phyloP scores from a whole-genome alignment of 2,113 vertebrate species.

The Corydoras sp. region DNA sequence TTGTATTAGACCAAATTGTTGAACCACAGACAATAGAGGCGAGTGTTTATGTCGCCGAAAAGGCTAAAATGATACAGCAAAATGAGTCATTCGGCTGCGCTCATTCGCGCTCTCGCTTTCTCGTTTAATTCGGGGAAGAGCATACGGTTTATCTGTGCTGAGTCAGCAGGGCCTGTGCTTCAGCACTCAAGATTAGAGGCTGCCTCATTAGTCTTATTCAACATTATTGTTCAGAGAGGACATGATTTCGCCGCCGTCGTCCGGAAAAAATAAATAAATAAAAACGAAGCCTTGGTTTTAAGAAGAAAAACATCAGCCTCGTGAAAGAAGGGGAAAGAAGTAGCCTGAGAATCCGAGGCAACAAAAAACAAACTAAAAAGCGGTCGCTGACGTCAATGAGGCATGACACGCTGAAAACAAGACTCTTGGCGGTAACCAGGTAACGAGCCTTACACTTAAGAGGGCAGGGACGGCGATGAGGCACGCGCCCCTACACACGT shows the following conservation, averaged over 20 bases:
- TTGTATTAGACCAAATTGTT: neutral
- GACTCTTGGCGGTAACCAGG: conserved; percentile 60
- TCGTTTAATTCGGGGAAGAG: conserved; percentile 26
- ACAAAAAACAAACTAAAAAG: too few species aligned
- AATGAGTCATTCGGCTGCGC: conserved; percentile 29
- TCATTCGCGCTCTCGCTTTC: conserved; percentile 19
- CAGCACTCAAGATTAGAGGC: conserved; percentile 53
- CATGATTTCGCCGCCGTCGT: conserved; percentile 44
- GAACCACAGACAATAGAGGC: neutral
- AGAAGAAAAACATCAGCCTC: conserved; percentile 51
- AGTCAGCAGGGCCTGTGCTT: conserved; percentile 35
- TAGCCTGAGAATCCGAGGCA: neutral
- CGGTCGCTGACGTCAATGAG: conserved; percentile 60
- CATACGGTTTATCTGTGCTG: conserved; percentile 33
- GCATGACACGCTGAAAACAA: conserved; percentile 58
- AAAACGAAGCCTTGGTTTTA: conserved; percentile 19
- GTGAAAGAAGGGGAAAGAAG: conserved; percentile 30
- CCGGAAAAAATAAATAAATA: conserved; percentile 42
- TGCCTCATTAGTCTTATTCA: conserved; percentile 43
- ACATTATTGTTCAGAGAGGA: conserved; percentile 47
- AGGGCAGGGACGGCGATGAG: conserved; percentile 26
- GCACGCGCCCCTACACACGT: too few species aligned
- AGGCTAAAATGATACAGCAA: conserved; percentile 17
- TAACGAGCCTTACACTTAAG: conserved; percentile 57
- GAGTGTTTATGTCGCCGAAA: conserved; percentile 2